phyloP scores from a whole-genome alignment of 2,888 invertebrate genomes.

The Dryocosmus kuriphilus region DNA sequence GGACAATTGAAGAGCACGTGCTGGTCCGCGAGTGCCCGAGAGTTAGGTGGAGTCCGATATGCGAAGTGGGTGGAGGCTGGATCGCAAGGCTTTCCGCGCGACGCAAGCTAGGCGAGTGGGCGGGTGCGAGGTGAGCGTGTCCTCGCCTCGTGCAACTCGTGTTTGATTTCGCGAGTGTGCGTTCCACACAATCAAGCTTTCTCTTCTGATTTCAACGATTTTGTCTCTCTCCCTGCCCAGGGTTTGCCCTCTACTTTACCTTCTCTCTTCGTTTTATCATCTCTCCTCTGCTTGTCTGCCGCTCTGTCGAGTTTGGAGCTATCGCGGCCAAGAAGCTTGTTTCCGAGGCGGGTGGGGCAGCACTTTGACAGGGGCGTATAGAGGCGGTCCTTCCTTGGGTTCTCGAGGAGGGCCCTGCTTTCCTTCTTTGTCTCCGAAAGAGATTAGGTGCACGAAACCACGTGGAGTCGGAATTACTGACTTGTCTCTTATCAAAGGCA shows the following conservation, averaged over 20 bases:
- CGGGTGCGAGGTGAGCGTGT: slow-evolving; percentile 76
- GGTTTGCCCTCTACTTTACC: neutral
- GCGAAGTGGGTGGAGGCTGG: slow-evolving; percentile 76
- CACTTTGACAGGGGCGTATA: slow-evolving; percentile 68
- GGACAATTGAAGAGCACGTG: slow-evolving; percentile 65
- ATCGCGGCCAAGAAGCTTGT: neutral
- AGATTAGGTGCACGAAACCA: slow-evolving; percentile 22
- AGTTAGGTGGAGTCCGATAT: slow-evolving; percentile 76
- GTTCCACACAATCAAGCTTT: slow-evolving; percentile 69
- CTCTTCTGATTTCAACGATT: slow-evolving; percentile 77
- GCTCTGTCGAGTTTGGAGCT: slow-evolving; percentile 25
- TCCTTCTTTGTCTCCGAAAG: slow-evolving; percentile 57
- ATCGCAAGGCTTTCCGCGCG: slow-evolving; percentile 63
- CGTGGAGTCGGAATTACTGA: neutral
- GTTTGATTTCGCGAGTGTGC: slow-evolving; percentile 76
- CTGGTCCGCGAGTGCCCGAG: slow-evolving; percentile 60
- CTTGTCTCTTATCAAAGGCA: neutral
- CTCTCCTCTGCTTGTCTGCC: neutral
- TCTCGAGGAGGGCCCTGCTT: slow-evolving; percentile 63
- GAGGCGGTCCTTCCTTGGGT: slow-evolving; percentile 67
- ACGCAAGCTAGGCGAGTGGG: slow-evolving; percentile 79
- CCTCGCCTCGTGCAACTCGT: slow-evolving; percentile 62
- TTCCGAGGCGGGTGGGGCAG: slow-evolving; percentile 37
- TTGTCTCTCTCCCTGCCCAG: slow-evolving; percentile 21
- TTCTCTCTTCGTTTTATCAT: slow-evolving; percentile 5